Evolutionary conservation across 2,888 invertebrate genomes (phyloP), one percentile per base, ranked within the genome.

Genomic region (Brachypalpus laphriformis): DNA sequence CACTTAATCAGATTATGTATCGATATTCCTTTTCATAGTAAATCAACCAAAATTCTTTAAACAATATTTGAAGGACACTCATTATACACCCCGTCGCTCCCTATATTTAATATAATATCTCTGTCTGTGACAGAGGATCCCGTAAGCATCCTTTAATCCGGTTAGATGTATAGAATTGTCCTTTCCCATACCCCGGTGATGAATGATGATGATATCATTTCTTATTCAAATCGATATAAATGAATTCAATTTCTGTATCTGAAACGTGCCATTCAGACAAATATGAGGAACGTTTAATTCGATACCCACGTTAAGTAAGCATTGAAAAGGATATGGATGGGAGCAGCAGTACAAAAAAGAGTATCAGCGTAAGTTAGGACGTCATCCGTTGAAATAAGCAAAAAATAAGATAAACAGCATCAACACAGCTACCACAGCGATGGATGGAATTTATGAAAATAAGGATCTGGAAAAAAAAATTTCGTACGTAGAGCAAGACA

Each of bases 161-260:
- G 42, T 59, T 76, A 40, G 28, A 59, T 68, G 11, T 51, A 66
- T 34, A 51, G 11, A 57, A 57, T 25, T 57, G 54, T 71, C 68
- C 59, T 59, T 63, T 37, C 34, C 31, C 18, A 28, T 42, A 28
- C 49, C 28, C 8, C 25, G 9, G 7, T 42, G 22, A 68, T 59
- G 59, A 59, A 76, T 59, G 68, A 76, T 59, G 76, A 68, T 51
- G 76, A 51, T 59, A 76, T 66, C 68, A 51, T 68, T 68, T 31
- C 54, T 70, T 63, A 61, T 70, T 70, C 70, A 68, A 77, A 70
- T 77, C 77, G 61, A 63, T 54, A 74, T 63, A 63, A 77, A 77
- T 77, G 70, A 77, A 70, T 77, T 77, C 61, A 70, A 77, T 77
- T 76, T 68, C 59, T 68, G 68, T 51, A 59, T 49, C 76, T 76